A percentile compares a stretch with the other conserved stretches of the same genome.
These are phyloP conservation scores for Cantharis flavilabris DNA, from an alignment of 2,888 invertebrate genomes.

Conservation along the genomic window DNA sequence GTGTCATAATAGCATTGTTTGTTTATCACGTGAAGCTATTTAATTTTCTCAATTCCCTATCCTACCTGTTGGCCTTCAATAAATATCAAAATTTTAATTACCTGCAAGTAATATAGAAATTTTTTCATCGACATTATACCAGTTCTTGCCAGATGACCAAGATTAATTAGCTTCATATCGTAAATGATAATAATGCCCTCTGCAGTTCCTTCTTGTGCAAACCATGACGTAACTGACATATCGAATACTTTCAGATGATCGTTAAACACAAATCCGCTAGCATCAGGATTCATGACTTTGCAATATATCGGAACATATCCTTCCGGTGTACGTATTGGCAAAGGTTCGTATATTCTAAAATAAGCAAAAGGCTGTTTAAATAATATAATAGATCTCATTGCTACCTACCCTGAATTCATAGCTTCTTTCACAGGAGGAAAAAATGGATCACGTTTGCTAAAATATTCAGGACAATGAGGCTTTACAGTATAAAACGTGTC, in stretches of 20 bases:
- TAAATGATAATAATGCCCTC: slow-evolving; percentile 66
- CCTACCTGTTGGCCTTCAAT: background rate
- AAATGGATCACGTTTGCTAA: slow-evolving; percentile 61
- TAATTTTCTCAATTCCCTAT: background rate
- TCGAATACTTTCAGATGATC: slow-evolving; percentile 59
- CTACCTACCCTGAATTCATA: slow-evolving; percentile 51
- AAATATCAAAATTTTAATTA: slow-evolving; percentile 36
- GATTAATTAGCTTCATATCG: slow-evolving; percentile 62
- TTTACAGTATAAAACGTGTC: slow-evolving; percentile 67
- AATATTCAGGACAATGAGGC: slow-evolving; percentile 65
- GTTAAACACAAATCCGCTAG: slow-evolving; percentile 63
- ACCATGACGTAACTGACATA: slow-evolving; percentile 65
- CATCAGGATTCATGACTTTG: slow-evolving; percentile 58
- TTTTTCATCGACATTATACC: slow-evolving; percentile 67
- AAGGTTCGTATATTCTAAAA: slow-evolving; percentile 11
- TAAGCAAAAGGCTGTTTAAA: background rate
- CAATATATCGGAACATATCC: slow-evolving; percentile 45
- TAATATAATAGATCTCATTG: no score
- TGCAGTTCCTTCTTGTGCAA: slow-evolving; percentile 58
- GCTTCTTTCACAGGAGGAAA: slow-evolving; percentile 55
- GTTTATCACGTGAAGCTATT: background rate
- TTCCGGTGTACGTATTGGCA: slow-evolving; percentile 37
- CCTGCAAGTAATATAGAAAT: slow-evolving; percentile 68
- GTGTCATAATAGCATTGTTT: no score
- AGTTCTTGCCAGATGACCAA: slow-evolving; percentile 66